Conservation (phyloP, 2,888 invertebrate species). For the Epistrophella euchroma region DNA sequence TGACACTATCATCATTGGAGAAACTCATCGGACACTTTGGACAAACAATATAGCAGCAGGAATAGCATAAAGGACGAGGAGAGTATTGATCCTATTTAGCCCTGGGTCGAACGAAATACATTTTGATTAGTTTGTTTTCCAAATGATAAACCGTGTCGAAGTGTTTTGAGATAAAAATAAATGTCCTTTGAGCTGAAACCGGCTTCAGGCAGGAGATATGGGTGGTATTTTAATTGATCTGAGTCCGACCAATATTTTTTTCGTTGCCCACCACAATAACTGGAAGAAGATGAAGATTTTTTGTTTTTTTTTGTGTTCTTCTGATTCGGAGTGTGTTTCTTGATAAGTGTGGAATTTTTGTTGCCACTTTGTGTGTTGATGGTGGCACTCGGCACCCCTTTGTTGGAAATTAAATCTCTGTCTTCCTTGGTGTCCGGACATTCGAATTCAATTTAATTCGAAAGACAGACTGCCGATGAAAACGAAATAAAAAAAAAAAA, state of each 20-base stretch:
- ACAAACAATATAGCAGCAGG: constrained; percentile 49
- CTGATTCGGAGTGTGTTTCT: constrained; percentile 41
- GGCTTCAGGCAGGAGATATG: constrained; percentile 38
- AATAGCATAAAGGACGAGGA: constrained; percentile 27
- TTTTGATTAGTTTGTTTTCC: constrained; percentile 73
- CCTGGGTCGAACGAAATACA: constrained; percentile 22
- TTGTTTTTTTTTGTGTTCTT: constrained; percentile 14
- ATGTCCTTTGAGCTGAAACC: constrained; percentile 55
- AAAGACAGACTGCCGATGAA: constrained; percentile 8
- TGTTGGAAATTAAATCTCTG: constrained; percentile 23
- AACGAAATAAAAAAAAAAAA: constrained; percentile 17
- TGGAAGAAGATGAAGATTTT: constrained; percentile 6
- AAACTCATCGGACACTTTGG: constrained; percentile 52
- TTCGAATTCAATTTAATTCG: constrained; percentile 41
- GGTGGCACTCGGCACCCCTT: constrained; percentile 61
- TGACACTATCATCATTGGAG: constrained; percentile 64
- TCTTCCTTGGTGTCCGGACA: constrained; percentile 60
- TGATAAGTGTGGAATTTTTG: constrained; percentile 70
- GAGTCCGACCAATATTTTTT: constrained; percentile 46
- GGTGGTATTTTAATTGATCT: constrained; percentile 75
- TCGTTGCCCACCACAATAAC: constrained; percentile 34
- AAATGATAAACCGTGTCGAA: constrained; percentile 72
- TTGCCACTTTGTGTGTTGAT: constrained; percentile 70
- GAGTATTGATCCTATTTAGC: constrained; percentile 50
- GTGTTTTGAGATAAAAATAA: constrained; percentile 66